Conservation (phyloP, 2,888 invertebrate species). For the Heliothis peltigera region DNA sequence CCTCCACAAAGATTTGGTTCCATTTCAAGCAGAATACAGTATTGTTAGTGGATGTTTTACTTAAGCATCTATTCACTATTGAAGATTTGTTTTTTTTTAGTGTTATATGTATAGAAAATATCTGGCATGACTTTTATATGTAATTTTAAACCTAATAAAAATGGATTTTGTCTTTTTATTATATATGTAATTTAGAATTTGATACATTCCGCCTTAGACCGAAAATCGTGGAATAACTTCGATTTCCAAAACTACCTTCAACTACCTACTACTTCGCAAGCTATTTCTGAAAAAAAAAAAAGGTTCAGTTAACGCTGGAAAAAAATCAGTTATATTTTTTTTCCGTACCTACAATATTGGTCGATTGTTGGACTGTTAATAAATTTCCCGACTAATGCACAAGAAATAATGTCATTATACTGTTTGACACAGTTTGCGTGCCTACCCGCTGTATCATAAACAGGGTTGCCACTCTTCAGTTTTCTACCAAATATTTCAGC, state of each 20-base stretch:
- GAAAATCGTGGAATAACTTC: too few relatives aligned
- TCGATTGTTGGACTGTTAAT: conserved; percentile 35
- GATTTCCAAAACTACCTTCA: too few relatives aligned
- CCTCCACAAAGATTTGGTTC: conserved; percentile 34
- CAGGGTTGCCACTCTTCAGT: conserved; percentile 41
- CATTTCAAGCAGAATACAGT: conserved; percentile 36
- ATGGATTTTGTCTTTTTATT: too few relatives aligned
- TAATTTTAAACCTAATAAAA: too few relatives aligned
- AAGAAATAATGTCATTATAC: conserved; percentile 54
- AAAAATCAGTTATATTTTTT: too few relatives aligned
- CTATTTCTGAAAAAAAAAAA: too few relatives aligned
- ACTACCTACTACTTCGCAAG: too few relatives aligned
- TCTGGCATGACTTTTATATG: too few relatives aligned
- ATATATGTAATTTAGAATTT: too few relatives aligned
- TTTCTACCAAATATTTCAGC: conserved; percentile 1
- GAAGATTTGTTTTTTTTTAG: conserved; percentile 12
- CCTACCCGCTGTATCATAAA: conserved; percentile 16
- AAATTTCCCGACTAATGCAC: conserved; percentile 45
- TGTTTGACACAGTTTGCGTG: conserved; percentile 54
- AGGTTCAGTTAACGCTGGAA: too few relatives aligned
- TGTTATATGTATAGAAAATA: too few relatives aligned
- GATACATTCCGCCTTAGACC: too few relatives aligned
- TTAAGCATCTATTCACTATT: conserved; percentile 26
- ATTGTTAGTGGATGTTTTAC: conserved; percentile 33
- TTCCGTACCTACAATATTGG: conserved; percentile 13